Evolutionary conservation across 2,888 invertebrate genomes (phyloP).

Genomic region (Pycnomerus fuliginosus): DNA sequence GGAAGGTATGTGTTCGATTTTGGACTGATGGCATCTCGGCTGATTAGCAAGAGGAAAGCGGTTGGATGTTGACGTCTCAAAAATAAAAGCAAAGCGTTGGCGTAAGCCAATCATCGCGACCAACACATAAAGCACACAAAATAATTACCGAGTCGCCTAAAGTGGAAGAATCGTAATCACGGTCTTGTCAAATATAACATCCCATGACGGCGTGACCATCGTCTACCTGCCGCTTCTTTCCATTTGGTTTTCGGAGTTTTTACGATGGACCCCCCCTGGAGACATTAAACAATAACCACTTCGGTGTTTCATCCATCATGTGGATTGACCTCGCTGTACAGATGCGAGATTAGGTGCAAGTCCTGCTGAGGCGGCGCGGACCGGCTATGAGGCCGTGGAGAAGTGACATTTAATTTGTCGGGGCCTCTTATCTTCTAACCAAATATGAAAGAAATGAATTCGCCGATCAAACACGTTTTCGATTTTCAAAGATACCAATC

Average conservation of each 20-base stretch:
- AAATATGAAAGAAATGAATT: too few relatives aligned
- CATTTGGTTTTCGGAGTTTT: conserved; percentile 41
- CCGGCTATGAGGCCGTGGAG: conserved; percentile 36
- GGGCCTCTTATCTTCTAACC: too few relatives aligned
- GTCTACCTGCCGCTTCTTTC: conserved; percentile 38
- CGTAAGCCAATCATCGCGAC: conserved; percentile 32
- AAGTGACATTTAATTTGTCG: conserved; percentile 51
- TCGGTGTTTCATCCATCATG: conserved; percentile 52
- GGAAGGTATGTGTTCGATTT: too few relatives aligned
- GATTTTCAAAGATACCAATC: too few relatives aligned
- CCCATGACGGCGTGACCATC: conserved; percentile 35
- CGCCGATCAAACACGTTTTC: too few relatives aligned
- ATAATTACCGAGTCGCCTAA: conserved; percentile 33
- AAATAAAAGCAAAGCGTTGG: conserved; percentile 26
- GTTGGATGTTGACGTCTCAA: conserved; percentile 24
- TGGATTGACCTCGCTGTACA: conserved; percentile 39
- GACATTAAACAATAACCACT: conserved; percentile 54
- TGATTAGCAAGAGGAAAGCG: conserved; percentile 16
- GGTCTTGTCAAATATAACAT: conserved; percentile 43
- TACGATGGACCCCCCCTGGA: conserved; percentile 46
- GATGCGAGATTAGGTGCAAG: conserved; percentile 49
- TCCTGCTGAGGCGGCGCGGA: conserved; percentile 42
- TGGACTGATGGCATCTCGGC: too few relatives aligned
- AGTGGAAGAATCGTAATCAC: conserved; percentile 41
- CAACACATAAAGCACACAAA: conserved; percentile 33